Conservation (phyloP, 23 tunicate genomes). For the Halocynthia roretzi region DNA sequence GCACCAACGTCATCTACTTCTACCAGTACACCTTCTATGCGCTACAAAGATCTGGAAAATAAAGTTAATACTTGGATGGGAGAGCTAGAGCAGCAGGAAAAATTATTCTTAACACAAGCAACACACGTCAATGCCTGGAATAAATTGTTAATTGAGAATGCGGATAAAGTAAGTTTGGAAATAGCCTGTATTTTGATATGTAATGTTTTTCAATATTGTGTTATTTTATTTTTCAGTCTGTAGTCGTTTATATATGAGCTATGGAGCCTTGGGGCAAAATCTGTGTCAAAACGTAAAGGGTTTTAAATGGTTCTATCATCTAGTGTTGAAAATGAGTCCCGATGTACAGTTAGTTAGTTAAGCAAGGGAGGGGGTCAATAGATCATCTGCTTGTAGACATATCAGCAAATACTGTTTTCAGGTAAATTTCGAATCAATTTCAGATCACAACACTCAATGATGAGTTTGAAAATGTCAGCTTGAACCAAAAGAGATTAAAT, state of each 20-base stretch:
- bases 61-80: constrained; percentile 83
- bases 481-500: constrained; percentile 63
- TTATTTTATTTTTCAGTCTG: too few species aligned
- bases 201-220: too few species aligned
- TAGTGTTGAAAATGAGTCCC: too few species aligned
- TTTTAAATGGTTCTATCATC: too few species aligned
- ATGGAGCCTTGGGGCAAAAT: too few species aligned
- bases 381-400: neutral
- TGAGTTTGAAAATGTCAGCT: constrained; percentile 58
- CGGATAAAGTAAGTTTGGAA: constrained; percentile 59
- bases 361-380: too few species aligned
- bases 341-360: too few species aligned
- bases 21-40: constrained; percentile 28
- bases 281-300: too few species aligned
- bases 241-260: too few species aligned
- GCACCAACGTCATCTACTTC: neutral
- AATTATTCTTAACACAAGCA: constrained; percentile 75
- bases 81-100: constrained; percentile 88
- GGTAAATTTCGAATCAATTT: neutral
- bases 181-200: neutral
- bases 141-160: constrained; percentile 77
- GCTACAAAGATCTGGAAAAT: constrained; percentile 73
- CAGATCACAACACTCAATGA: constrained; percentile 73
- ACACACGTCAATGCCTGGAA: constrained; percentile 97
- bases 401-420: neutral